Conservation (phyloP, 2,113 vertebrate genomes). For the Alectura lathami region DNA sequence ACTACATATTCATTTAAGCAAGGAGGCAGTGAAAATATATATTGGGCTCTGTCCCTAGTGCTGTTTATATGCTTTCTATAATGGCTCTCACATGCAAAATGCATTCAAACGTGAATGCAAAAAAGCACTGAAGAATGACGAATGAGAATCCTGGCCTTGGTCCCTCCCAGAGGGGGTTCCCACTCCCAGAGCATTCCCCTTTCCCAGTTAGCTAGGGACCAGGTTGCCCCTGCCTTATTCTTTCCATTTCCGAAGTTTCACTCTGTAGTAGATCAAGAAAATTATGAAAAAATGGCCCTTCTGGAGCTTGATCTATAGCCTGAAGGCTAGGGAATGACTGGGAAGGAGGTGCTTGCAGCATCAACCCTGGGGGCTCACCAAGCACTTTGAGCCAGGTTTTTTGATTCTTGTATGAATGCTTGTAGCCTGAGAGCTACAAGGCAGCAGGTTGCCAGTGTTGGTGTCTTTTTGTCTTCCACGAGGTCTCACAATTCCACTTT, state of each 20-base stretch:
- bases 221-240: background rate
- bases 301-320: background rate
- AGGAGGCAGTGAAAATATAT: background rate
- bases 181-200: background rate
- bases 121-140: slow-evolving; percentile 13
- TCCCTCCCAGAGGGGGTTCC: background rate
- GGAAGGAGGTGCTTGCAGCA: background rate
- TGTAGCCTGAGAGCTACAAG: background rate
- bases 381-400: background rate
- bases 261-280: background rate
- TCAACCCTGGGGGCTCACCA: background rate
- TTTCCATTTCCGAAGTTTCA: background rate
- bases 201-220: background rate
- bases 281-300: slow-evolving; percentile 10
- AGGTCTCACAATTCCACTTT: background rate
- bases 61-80: background rate
- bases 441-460: background rate
- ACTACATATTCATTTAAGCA: background rate
- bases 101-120: background rate
- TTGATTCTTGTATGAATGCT: background rate
- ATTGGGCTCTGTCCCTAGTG: background rate
- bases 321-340: background rate
- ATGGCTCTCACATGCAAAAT: background rate
- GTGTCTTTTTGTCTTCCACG: background rate
- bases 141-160: background rate